Conservation (phyloP, 2,113 vertebrate species). For the Girardinichthys multiradiatus region DNA sequence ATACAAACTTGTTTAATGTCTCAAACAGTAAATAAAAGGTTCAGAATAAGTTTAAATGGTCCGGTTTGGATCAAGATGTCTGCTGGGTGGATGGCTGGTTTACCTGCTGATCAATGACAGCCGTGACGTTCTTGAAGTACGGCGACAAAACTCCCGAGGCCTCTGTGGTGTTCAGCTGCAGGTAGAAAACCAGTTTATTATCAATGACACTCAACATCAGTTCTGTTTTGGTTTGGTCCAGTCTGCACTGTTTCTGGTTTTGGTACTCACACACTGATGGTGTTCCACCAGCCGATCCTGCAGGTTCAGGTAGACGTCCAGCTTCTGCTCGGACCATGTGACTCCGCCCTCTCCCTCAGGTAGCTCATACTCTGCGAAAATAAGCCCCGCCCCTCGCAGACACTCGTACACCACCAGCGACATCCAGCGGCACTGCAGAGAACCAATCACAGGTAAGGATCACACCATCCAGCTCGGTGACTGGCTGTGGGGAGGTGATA, state of each 20-base stretch:
- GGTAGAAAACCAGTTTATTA: not conserved
- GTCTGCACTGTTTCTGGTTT: not conserved
- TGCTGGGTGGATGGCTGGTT: no score
- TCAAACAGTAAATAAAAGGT: no score
- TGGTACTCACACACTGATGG: constrained; percentile 48
- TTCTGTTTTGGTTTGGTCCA: not conserved
- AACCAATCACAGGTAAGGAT: constrained; percentile 25
- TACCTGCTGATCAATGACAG: constrained; percentile 50
- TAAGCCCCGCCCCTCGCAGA: not conserved
- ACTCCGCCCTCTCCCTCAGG: constrained; percentile 24
- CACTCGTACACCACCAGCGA: constrained; percentile 37
- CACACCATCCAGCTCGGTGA: not conserved
- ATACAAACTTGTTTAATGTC: no score
- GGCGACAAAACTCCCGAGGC: constrained; percentile 16
- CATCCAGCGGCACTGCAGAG: constrained; percentile 40
- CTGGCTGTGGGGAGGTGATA: constrained; percentile 14
- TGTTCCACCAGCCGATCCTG: constrained; percentile 32
- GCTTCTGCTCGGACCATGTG: constrained; percentile 33
- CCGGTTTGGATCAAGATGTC: not conserved
- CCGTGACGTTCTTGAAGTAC: constrained; percentile 46
- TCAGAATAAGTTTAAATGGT: no score
- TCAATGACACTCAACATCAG: not conserved
- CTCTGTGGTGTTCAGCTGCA: constrained; percentile 15
- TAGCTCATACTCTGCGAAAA: not conserved
- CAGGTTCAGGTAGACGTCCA: constrained; percentile 19